These are phyloP conservation scores for Pterobdella sp. DNA, from an alignment of 2,888 invertebrate species.

Conservation along the genomic window DNA sequence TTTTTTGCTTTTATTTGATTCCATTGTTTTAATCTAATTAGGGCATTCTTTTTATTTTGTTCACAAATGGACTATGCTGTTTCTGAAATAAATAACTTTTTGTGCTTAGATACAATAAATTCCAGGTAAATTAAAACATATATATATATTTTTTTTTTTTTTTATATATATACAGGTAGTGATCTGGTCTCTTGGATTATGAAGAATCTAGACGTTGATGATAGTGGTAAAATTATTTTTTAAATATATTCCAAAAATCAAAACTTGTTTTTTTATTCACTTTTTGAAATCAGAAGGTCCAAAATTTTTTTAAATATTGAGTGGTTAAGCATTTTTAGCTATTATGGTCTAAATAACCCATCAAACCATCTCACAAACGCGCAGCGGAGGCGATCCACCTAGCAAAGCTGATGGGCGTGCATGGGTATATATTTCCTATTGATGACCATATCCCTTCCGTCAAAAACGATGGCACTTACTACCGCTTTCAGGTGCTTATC, in stretches of 20 bases:
- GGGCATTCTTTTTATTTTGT: too few species aligned
- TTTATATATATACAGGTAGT: slow-evolving; percentile 62
- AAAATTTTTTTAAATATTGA: not conserved
- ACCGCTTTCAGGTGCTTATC: slow-evolving; percentile 62
- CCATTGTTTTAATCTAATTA: too few species aligned
- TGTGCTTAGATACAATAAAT: too few species aligned
- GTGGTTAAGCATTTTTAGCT: not conserved
- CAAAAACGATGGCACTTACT: slow-evolving; percentile 94
- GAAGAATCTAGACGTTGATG: slow-evolving; percentile 81
- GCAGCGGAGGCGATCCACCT: slow-evolving; percentile 80
- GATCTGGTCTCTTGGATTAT: slow-evolving; percentile 90
- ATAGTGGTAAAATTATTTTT: slow-evolving; percentile 57
- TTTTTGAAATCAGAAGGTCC: not conserved
- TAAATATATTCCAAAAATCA: not conserved
- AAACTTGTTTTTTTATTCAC: not conserved
- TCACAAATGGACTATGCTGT: too few species aligned
- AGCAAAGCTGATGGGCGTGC: slow-evolving; percentile 85
- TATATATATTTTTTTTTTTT: too few species aligned
- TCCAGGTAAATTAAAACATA: too few species aligned
- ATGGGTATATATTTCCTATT: slow-evolving; percentile 97
- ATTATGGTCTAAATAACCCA: not conserved
- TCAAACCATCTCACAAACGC: slow-evolving; percentile 9
- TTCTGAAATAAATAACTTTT: too few species aligned
- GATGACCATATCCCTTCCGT: slow-evolving; percentile 95
- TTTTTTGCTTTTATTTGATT: too few species aligned